Percentiles rank a stretch among this genome's conserved stretches.
Evolutionary conservation across 2,113 vertebrate species (phyloP).

Genomic region (Vidua macroura): DNA sequence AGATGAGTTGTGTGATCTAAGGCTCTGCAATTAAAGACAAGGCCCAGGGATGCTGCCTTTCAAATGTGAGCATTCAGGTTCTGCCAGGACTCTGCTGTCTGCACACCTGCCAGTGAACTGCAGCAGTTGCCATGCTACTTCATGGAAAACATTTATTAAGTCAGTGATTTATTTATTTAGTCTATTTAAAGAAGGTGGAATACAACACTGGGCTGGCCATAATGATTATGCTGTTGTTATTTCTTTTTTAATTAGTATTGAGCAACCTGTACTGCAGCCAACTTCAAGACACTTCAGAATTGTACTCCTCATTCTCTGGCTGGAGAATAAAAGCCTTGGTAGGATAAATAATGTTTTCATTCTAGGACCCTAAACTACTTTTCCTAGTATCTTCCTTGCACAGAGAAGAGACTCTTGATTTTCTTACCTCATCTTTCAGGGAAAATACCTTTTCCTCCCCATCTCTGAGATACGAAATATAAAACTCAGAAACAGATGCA

Average conservation of each 20-base stretch:
- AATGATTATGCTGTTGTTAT: background rate
- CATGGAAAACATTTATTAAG: background rate
- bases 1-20: background rate
- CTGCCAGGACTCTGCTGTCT: background rate
- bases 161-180: constrained; percentile 6
- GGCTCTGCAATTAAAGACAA: background rate
- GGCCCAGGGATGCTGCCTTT: background rate
- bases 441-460: background rate
- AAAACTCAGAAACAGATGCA: background rate
- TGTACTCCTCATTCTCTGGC: background rate
- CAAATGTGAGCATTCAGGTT: background rate
- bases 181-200: background rate
- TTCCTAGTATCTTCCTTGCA: background rate
- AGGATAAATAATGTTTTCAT: background rate
- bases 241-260: background rate
- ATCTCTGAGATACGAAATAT: background rate
- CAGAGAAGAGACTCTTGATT: background rate
- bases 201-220: background rate
- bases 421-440: background rate
- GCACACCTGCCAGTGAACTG: background rate
- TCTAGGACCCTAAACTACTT: background rate
- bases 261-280: background rate
- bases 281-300: background rate
- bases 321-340: background rate
- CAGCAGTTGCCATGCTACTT: background rate